Conservation (phyloP, 2,797 vertebrate genomes). For the Sebastes umbrosus region DNA sequence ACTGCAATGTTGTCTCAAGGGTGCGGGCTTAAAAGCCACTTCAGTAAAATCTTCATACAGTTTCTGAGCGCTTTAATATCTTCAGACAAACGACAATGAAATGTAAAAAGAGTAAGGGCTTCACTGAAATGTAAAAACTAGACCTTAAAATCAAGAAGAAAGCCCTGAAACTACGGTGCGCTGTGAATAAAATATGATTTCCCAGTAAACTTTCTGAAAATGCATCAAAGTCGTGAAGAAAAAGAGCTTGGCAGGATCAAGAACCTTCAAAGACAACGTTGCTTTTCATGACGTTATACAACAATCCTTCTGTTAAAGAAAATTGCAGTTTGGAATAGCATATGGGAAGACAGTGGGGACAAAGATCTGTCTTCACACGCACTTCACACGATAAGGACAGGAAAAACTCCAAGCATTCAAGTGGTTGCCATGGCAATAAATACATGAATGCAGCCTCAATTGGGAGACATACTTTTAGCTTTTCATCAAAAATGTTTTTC, state of each 20-base stretch:
- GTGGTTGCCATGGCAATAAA: not conserved
- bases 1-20: conserved; percentile 18
- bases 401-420: not conserved
- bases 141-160: conserved; percentile 23
- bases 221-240: not conserved
- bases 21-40: conserved; percentile 15
- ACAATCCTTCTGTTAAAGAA: not conserved
- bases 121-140: conserved; percentile 37
- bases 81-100: conserved; percentile 32
- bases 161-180: not conserved
- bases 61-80: conserved; percentile 19
- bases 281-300: not conserved
- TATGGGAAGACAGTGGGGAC: not conserved
- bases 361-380: not conserved
- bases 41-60: conserved; percentile 6
- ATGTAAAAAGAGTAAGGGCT: not conserved
- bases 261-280: not conserved
- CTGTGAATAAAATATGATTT: conserved; percentile 38
- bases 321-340: not conserved
- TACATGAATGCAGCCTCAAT: not conserved
- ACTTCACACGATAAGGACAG: not conserved
- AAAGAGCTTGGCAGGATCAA: not conserved
- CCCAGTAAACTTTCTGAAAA: conserved; percentile 26
- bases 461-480: not conserved
- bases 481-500: not conserved